phyloP scores from a whole-genome alignment of 2,113 vertebrate species.

The Callionymus lyra region DNA sequence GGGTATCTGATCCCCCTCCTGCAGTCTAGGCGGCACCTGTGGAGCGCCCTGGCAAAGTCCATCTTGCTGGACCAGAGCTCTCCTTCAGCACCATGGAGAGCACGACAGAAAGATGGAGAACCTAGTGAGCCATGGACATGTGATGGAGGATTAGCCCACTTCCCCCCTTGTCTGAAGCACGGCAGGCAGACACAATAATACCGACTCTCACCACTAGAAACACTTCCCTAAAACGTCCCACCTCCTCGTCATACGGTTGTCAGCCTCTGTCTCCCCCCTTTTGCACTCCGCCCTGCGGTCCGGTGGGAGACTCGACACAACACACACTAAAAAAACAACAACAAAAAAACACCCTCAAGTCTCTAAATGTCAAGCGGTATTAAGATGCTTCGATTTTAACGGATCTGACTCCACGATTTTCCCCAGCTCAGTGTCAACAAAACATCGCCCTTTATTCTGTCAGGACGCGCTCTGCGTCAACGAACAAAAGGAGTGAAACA shows the following conservation, averaged over 20 bases:
- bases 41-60: conserved; percentile 33
- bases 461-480: conserved; percentile 25
- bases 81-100: conserved; percentile 53
- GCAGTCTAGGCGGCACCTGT: conserved; percentile 43
- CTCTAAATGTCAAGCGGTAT: too few relatives aligned
- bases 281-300: conserved; percentile 10
- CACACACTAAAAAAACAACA: too few relatives aligned
- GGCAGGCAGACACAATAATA: conserved; percentile 7
- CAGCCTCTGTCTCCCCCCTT: conserved; percentile 1
- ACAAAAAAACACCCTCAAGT: too few relatives aligned
- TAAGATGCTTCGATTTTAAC: too few relatives aligned
- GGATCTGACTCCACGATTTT: background rate
- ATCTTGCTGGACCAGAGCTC: conserved; percentile 13
- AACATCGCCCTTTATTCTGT: conserved; percentile 1
- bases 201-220: conserved; percentile 13
- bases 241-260: conserved; percentile 16
- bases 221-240: conserved; percentile 15
- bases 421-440: conserved; percentile 2
- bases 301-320: conserved; percentile 1
- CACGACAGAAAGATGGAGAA: conserved; percentile 13
- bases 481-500: conserved; percentile 17
- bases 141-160: conserved; percentile 62
- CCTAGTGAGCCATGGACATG: conserved; percentile 25
- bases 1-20: too few relatives aligned
- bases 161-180: conserved; percentile 36